Evolutionary conservation across 1,140 invertebrate genomes (phyloP).

Genomic region (Orchesella cincta): DNA sequence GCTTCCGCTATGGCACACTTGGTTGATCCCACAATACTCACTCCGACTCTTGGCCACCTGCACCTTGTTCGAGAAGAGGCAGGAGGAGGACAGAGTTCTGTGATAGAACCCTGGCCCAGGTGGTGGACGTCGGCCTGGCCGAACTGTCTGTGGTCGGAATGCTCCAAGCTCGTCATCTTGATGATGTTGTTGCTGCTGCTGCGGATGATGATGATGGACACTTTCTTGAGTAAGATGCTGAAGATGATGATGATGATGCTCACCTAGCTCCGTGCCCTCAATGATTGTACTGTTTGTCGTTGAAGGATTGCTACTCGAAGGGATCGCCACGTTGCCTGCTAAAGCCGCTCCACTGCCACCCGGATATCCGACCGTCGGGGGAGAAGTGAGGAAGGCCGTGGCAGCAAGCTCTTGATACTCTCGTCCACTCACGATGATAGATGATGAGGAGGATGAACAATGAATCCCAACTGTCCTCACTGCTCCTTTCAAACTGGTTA

Average conservation of each 20-base stretch:
- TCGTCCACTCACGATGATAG: no score
- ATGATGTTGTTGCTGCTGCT: neutral
- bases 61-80: slow-evolving; percentile 9
- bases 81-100: slow-evolving; percentile 24
- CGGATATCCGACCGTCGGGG: no score
- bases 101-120: slow-evolving; percentile 15
- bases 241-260: neutral
- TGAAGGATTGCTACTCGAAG: no score
- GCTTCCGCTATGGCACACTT: neutral
- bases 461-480: no score
- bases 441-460: no score
- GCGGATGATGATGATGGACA: neutral
- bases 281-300: neutral
- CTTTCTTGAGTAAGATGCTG: no score
- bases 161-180: neutral
- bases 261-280: slow-evolving; percentile 1
- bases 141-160: slow-evolving; percentile 2
- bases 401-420: no score
- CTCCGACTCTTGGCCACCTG: slow-evolving; percentile 21
- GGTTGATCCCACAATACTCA: slow-evolving; percentile 25
- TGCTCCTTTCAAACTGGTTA: no score
- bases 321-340: no score
- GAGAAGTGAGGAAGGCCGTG: no score
- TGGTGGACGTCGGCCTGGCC: slow-evolving; percentile 8
- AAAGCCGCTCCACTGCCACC: no score